These are phyloP conservation scores for Australoheros scitulus DNA, from an alignment of 2,113 vertebrate genomes.

Conservation along the genomic window DNA sequence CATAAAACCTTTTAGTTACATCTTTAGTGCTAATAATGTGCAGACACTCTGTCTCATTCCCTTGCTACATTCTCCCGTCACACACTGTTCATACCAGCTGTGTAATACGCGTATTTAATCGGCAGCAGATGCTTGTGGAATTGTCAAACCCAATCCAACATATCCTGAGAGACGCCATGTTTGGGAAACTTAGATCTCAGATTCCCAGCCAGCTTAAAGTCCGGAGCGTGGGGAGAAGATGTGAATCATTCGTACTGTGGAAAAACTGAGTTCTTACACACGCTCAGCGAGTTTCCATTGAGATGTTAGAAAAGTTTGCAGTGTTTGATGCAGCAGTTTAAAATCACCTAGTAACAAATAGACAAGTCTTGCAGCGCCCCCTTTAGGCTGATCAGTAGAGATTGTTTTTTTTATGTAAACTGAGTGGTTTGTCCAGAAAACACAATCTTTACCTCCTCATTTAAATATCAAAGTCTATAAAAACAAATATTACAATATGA, in stretches of 20 bases:
- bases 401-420: background rate
- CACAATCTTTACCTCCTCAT: background rate
- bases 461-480: background rate
- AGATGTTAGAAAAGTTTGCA: background rate
- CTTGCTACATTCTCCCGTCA: background rate
- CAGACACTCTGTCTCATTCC: background rate
- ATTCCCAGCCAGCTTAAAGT: slow-evolving; percentile 2
- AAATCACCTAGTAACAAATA: background rate
- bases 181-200: background rate
- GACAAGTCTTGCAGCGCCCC: background rate
- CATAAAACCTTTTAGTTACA: background rate
- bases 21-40: background rate
- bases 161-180: background rate
- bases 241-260: background rate
- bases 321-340: background rate
- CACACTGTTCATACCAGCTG: slow-evolving; percentile 1
- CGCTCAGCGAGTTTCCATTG: background rate
- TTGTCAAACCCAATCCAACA: slow-evolving; percentile 1
- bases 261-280: background rate
- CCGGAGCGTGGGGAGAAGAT: background rate
- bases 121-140: background rate
- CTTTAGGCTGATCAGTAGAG: background rate
- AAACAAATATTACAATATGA: background rate
- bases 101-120: background rate
- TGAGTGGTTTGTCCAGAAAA: background rate